Evolutionary conservation across 2,113 vertebrate species (phyloP), one percentile per base, ranked within the genome.

Genomic region (Phocoena sinus): DNA sequence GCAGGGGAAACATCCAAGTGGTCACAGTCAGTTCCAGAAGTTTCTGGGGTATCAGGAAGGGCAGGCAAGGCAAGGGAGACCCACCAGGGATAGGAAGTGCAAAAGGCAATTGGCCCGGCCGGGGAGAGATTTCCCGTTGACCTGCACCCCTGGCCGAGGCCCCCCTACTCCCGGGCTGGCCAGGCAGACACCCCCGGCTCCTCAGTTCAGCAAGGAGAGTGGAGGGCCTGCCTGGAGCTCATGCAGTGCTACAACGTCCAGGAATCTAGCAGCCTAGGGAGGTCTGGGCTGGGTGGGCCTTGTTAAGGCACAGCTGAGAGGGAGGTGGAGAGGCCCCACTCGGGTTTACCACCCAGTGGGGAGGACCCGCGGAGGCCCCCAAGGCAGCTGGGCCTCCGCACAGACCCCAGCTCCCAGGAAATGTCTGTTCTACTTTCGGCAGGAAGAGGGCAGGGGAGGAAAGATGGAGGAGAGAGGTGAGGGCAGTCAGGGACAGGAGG

Each of bases 271-370:
- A 20, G 82, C 47, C 10, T 11, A n/a, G 76, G 76, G n/a, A 62
- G 44, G 60, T 15, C 89, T 6, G 31, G 62, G 11, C 26, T 8
- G 14, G 53, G 90, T 14, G 18, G 44, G 87, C n/a, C n/a, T 81
- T 70, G 25, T 36, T 94, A 97, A 98, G 97, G 97, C 97, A 97
- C 97, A 96, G 74, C 53, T 33, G 47, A 73, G 56, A 50, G 41
- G 62, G 47, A 50, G 60, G 53, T 11, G 4, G 62, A n/a, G 62
- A 58, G 31, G 41, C 50, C 68, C 93, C 65, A 31, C 4, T 65
- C 14, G 44, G 62, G 76, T 36, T 50, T 56, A 47, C 26, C 53
- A 53, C 47, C 47, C 67, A 60, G 25, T 1, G 2, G 21, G 14
- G 20, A 83, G 8, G 13, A 36, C 20, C 17, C 5, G 7, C 33